phyloP scores from a whole-genome alignment of 1,140 invertebrate genomes.

The Helicoverpa armigera region DNA sequence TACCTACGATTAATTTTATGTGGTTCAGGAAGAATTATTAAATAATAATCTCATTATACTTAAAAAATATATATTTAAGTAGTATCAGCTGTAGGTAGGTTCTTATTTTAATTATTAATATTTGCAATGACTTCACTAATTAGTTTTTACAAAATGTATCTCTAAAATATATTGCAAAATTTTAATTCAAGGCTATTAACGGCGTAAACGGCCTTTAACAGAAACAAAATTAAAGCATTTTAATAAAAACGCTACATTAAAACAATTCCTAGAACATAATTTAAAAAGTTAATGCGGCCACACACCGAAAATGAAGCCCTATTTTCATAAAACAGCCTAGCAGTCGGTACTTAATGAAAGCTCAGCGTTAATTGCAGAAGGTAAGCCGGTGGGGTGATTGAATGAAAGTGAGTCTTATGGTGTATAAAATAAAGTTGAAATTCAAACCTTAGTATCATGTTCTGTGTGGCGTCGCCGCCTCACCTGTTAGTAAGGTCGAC shows the following conservation, averaged over 20 bases:
- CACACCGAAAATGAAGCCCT: conserved; percentile 51
- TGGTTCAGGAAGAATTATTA: too few relatives aligned
- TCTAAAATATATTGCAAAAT: neutral
- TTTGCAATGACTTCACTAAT: too few relatives aligned
- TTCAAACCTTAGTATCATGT: conserved; percentile 86
- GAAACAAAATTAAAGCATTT: conserved; percentile 34
- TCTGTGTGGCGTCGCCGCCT: conserved; percentile 83
- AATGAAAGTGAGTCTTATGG: conserved; percentile 30
- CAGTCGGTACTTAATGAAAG: conserved; percentile 55
- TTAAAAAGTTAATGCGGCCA: conserved; percentile 49
- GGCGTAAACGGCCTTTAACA: conserved; percentile 15
- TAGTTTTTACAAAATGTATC: neutral
- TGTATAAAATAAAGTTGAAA: conserved; percentile 75
- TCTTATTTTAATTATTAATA: too few relatives aligned
- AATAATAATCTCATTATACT: too few relatives aligned
- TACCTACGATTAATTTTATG: too few relatives aligned
- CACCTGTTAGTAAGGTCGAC: conserved; percentile 85
- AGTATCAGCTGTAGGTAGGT: too few relatives aligned
- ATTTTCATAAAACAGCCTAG: conserved; percentile 54
- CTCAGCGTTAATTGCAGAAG: conserved; percentile 48
- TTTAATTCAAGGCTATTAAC: conserved; percentile 20
- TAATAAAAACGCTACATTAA: conserved; percentile 44
- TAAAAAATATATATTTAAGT: too few relatives aligned
- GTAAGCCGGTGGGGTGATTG: neutral
- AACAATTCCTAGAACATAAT: conserved; percentile 49